These are phyloP conservation scores for Daboia siamensis DNA, from an alignment of 2,113 vertebrate species.

Conservation along the genomic window DNA sequence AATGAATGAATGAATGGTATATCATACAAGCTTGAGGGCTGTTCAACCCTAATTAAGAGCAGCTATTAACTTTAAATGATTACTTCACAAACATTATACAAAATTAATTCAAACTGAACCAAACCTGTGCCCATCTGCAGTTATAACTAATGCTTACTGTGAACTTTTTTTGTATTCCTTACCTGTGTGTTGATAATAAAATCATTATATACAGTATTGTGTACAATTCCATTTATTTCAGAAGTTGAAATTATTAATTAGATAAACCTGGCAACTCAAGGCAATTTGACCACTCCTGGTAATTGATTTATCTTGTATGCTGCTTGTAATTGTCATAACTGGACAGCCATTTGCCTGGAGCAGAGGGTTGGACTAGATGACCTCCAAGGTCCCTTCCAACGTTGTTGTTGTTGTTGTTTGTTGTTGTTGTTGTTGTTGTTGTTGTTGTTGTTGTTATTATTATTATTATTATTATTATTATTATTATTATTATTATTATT, in stretches of 20 bases:
- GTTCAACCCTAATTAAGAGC: background rate
- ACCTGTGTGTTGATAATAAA: background rate
- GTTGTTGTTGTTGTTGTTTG: no score
- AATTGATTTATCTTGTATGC: background rate
- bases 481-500: no score
- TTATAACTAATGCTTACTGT: background rate
- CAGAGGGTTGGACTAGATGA: no score
- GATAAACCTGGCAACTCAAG: background rate
- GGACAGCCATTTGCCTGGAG: no score
- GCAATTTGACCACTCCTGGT: background rate
- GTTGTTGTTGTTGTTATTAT: no score
- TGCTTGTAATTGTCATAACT: background rate
- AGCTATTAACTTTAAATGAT: conserved; percentile 5
- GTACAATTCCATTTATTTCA: background rate
- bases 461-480: no score
- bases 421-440: no score
- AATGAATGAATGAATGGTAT: background rate
- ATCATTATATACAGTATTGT: background rate
- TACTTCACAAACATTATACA: background rate
- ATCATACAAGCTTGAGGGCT: background rate
- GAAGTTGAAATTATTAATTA: background rate
- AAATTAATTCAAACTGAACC: background rate
- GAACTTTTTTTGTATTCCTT: background rate
- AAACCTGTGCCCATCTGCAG: background rate
- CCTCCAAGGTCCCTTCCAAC: no score